Evolutionary conservation across 2,113 vertebrate species (phyloP).

Genomic region (Apteryx mantelli): DNA sequence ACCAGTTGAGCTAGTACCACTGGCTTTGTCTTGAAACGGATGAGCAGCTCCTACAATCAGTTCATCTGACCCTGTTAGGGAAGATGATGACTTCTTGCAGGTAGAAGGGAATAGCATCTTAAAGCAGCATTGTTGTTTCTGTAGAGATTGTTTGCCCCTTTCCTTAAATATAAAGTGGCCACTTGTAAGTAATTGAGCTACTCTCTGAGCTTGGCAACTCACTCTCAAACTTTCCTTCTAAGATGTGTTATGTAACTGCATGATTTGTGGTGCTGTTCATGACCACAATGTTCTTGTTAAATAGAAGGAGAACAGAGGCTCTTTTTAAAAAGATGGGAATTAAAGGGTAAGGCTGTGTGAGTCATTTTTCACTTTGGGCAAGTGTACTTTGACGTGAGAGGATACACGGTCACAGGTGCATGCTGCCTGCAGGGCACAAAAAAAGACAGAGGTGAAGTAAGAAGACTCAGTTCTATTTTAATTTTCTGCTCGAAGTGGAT

Average conservation of each 20-base stretch:
- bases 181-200: not conserved
- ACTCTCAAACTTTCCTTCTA: not conserved
- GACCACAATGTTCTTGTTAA: not conserved
- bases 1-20: not conserved
- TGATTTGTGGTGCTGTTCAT: not conserved
- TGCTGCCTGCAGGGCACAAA: not conserved
- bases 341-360: not conserved
- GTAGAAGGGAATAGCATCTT: not conserved
- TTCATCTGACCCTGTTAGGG: not conserved
- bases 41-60: not conserved
- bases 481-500: slow-evolving; percentile 2
- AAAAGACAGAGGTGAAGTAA: slow-evolving; percentile 12
- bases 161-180: not conserved
- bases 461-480: slow-evolving; percentile 37
- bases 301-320: not conserved
- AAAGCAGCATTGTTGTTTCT: not conserved
- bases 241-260: not conserved
- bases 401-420: not conserved
- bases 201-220: not conserved
- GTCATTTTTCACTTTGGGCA: not conserved
- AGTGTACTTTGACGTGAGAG: not conserved
- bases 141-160: not conserved
- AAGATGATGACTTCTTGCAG: not conserved
- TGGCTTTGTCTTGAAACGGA: not conserved
- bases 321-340: not conserved